Evolutionary conservation across 1,140 invertebrate species (phyloP), one percentile per base, ranked within the genome.

Genomic region (Drosophila arizonae): DNA sequence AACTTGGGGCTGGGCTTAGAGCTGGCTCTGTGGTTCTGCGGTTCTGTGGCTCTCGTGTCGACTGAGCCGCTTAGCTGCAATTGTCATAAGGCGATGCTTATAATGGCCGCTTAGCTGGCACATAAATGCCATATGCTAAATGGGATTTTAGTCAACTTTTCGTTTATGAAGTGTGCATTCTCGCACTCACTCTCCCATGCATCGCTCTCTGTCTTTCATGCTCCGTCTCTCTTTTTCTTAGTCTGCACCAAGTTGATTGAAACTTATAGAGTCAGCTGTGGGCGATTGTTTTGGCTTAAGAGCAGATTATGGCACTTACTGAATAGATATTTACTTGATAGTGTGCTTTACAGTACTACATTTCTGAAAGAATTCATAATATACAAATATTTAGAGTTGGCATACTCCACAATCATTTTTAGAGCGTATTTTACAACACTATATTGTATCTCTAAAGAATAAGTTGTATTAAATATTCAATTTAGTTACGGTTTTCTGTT

Each of bases 121-220:
- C 62, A 79, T 86, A 86, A 88, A 88, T 88, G 85, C 71, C 79
- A 80, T 78, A 85, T 80, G 80, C 79, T 88, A 88, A 88, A 88
- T 88, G 84, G 84, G 80, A 72, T 79, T 84, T 88, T 62, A 68
- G 77, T 64, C 33, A 64, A 45, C 64, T 72, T 62, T 75, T 72
- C 39, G 64, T 39, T 69, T 64, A 51, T 62, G 46, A 41, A 61
- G n/a, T 30, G 46, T 56, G 4, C 6, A 1, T 11, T 26, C 48
- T 50, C 48, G 10, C 46, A 6, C 50, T 13, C 24, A 6, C 26
- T 8, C 24, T 13, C 24, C 8, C 6, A 17, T 17, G 17, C 17
- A 9, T 26, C 26, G 6, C 26, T 11, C 48, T 30, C 50, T 52
- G 4, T 15, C 28, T 52, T 13, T 13, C 50, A 10, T n/a, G 28